Evolutionary conservation across 2,113 vertebrate species (phyloP), one percentile per base, ranked within the genome.

Genomic region (Carassius auratus): DNA sequence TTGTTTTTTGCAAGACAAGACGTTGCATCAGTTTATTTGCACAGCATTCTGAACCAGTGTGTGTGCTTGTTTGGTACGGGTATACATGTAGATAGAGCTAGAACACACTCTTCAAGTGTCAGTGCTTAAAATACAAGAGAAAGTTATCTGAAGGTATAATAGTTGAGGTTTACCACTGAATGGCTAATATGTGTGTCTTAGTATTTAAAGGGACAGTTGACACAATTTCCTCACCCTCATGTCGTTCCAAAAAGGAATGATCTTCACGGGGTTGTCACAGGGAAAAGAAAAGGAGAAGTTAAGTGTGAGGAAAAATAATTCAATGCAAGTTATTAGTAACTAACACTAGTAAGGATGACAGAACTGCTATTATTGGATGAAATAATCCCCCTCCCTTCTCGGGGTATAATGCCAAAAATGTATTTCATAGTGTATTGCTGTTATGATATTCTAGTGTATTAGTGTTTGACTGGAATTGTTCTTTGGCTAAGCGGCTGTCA

Each of bases 51-150:
- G 79, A 71, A 57, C 5, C 0, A 68, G 61, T 26, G 42, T 10
- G 3, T 6, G 33, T 26, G 8, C 30, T 77, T 57, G 52, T 33
- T 78, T 78, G 52, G 5, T 15, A 1, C 26, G n/a, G 30, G 26
- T 23, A 30, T 61, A 30, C 30, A 30, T 30, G 30, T 30, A 78
- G 17, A 61, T 21, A n/a, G 55, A 78, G 55, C 9, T 78, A n/a
- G 26, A 66, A 66, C 61, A 81, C 19, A 57, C 52, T 66, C 30
- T 81, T 81, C 15, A 66, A 66, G 78, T 68, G 79, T 68, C 42
- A 81, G 9, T 50, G 62, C 62, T 68, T 52, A 69, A 81, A 50
- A 52, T 36, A 71, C 5, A 33, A 30, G n/a, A 7, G 14, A 68
- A 7, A 33, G 61, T 33, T 78, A 36, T 36, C 30, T 59, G 76